Base-by-base conservation (phyloP, 2,888 invertebrate genomes). In the Lepas anatifera region DNA sequence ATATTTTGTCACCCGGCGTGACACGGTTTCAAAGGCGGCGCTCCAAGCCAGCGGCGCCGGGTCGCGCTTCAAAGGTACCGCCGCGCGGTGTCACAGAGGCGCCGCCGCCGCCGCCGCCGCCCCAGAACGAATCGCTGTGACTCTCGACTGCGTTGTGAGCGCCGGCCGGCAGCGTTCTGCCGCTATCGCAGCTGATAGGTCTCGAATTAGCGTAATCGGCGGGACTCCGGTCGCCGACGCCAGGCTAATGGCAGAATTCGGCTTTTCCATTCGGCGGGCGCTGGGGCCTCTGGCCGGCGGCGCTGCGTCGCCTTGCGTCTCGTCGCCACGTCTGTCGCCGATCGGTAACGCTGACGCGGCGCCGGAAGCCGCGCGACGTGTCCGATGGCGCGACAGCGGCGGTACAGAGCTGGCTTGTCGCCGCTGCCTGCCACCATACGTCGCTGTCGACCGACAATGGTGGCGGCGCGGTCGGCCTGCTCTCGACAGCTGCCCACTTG, bases 371-470 rank as follows among this genome's bases (percentile, higher is more conserved):
- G 48, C 25, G 25, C 4, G 6, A n/a, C 2, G 25, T 10, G 48
- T 25, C 25, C 48, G 48, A 6, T n/a, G 48, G 25, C n/a, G 10
- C 48, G 48, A 25, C 25, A 25, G 22, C 48, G 48, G 25, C 7
- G 25, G 22, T 58, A 58, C 58, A 58, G 58, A 29, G 58, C 22
- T 58, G 32, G 25, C 32, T 32, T 58, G 58, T 58, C 32, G 29
- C 58, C 4, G 32, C 58, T 3, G 13, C 7, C 58, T 29, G 58
- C 32, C 58, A 32, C 58, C 58, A 58, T 58, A 29, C 32, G 58
- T 58, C 58, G 58, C 58, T 58, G 58, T 58, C 58, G 58, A 18
- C 58, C 29, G 52, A 58, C 58, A 58, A 58, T 58, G 58, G 58
- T 32, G 52, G 29, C 52, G n/a, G n/a, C n/a, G 29, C 2, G 27